Conservation (phyloP, 30 jellyfish, hydroid and myxozoan genomes). For the Aurelia aurita region DNA sequence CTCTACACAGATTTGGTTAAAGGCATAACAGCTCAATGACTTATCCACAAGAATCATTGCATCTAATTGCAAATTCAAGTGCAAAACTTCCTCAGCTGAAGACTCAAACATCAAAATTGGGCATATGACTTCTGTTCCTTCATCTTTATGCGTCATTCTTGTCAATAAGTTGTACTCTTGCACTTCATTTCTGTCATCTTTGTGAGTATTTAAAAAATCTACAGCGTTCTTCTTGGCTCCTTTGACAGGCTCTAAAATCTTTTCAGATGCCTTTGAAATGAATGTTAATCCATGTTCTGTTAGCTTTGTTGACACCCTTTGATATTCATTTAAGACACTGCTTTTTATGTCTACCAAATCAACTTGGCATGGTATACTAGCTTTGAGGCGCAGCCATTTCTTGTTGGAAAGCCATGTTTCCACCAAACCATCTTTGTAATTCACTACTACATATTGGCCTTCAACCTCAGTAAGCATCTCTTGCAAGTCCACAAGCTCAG, state of each 20-base stretch:
- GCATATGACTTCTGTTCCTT: slow-evolving; percentile 10
- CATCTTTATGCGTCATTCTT: neutral
- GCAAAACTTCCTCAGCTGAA: slow-evolving; percentile 19
- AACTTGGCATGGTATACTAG: slow-evolving; percentile 24
- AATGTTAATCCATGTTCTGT: neutral
- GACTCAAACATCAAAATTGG: slow-evolving; percentile 41
- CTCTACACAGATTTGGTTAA: neutral
- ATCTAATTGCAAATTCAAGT: slow-evolving; percentile 26
- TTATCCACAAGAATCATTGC: slow-evolving; percentile 18
- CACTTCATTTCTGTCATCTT: neutral
- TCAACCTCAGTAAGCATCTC: neutral
- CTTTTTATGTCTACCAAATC: slow-evolving; percentile 1
- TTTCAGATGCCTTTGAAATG: neutral
- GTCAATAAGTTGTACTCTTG: neutral
- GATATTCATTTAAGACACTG: slow-evolving; percentile 10
- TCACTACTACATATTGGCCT: neutral
- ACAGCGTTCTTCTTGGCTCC: neutral
- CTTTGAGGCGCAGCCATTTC: slow-evolving; percentile 6
- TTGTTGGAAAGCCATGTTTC: neutral
- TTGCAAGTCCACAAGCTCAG: neutral
- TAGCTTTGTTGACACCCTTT: neutral
- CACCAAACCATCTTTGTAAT: neutral
- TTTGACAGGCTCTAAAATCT: neutral
- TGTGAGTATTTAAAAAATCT: neutral
- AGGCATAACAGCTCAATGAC: neutral